A percentile compares a stretch with the other conserved stretches of the same genome.
Conservation (phyloP, 2,888 invertebrate genomes). For the Eristalinus sepulchralis region DNA sequence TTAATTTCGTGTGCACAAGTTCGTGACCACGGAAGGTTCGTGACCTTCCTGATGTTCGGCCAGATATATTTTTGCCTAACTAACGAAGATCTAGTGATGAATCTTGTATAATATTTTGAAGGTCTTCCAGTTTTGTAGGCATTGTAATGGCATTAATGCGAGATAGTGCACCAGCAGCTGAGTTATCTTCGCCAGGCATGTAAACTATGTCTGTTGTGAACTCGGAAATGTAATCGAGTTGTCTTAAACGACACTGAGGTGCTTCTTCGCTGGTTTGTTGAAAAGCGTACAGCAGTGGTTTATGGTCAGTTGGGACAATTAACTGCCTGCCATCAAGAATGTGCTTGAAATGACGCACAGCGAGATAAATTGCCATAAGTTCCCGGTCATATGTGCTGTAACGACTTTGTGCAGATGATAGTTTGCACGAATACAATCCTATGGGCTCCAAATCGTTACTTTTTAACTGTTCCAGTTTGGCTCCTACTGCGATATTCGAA, state of each 20-base stretch:
- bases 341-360: conserved; percentile 1
- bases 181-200: not conserved
- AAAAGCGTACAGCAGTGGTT: not conserved
- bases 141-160: conserved; percentile 17
- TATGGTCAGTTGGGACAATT: not conserved
- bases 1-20: conserved; percentile 1
- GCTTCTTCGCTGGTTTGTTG: conserved; percentile 3
- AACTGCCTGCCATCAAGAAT: not conserved
- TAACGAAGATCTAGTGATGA: no score
- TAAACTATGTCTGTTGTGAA: conserved; percentile 9
- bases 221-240: conserved; percentile 4
- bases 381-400: conserved; percentile 11
- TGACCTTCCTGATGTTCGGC: not conserved
- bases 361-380: not conserved
- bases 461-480: conserved; percentile 12
- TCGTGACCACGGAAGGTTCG: not conserved
- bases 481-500: conserved; percentile 17
- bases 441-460: not conserved
- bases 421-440: conserved; percentile 13
- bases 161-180: conserved; percentile 14
- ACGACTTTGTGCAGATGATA: not conserved
- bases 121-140: not conserved
- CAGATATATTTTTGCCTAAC: not conserved
- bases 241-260: conserved; percentile 4
- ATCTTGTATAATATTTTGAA: no score